A percentile compares a stretch with the other conserved stretches of the same genome.
phyloP scores from a whole-genome alignment of 2,888 invertebrate genomes.

The Sphecodes monilicornis region DNA sequence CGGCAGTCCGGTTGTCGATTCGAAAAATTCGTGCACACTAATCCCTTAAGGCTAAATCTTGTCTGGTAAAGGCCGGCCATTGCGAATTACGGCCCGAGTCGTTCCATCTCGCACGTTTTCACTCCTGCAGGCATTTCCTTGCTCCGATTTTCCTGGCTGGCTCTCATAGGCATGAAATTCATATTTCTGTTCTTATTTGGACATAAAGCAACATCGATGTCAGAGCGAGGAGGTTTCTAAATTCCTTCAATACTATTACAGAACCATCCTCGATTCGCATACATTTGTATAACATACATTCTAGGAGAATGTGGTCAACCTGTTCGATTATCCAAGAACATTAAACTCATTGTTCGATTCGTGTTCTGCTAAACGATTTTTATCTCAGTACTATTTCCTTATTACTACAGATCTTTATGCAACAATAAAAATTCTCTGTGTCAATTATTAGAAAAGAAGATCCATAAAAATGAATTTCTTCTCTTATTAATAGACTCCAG shows the following conservation, averaged over 20 bases:
- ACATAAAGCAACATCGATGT: neutral
- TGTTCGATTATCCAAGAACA: neutral
- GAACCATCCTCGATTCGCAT: neutral
- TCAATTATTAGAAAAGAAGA: too few species aligned
- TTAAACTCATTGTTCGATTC: too few species aligned
- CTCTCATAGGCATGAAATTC: constrained; percentile 7
- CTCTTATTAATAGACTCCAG: too few species aligned
- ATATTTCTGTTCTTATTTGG: neutral
- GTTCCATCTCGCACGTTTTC: constrained; percentile 21
- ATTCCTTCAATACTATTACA: neutral
- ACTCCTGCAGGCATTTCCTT: constrained; percentile 22
- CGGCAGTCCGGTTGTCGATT: neutral
- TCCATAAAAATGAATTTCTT: too few species aligned
- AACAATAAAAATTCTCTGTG: too few species aligned
- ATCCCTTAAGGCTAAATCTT: constrained; percentile 21
- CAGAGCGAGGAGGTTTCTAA: neutral
- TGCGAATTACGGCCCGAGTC: constrained; percentile 1
- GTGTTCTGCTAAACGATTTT: too few species aligned
- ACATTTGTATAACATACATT: neutral
- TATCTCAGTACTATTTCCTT: too few species aligned
- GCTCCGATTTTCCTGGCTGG: constrained; percentile 9
- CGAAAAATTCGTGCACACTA: constrained; percentile 1
- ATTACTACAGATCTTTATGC: too few species aligned
- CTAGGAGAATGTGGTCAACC: neutral
- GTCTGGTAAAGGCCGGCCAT: neutral